Percentiles rank a stretch among this genome's conserved stretches.
These are phyloP conservation scores for Enteromius thamalakanensis DNA, from an alignment of 2,797 vertebrate genomes.

Conservation along the genomic window DNA sequence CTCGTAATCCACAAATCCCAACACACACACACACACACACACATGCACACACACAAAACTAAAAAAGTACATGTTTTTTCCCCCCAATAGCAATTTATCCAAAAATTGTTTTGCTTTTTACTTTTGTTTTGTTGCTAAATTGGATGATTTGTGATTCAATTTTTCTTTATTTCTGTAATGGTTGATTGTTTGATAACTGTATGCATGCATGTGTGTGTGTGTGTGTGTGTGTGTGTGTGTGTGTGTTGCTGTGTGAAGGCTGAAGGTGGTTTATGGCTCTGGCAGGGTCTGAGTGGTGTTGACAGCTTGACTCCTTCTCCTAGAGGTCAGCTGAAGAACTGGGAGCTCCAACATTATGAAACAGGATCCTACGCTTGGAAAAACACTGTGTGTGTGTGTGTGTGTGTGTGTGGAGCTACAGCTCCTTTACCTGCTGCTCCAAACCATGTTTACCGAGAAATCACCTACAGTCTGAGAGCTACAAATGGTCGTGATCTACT, in stretches of 20 bases:
- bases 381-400: no score
- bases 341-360: slow-evolving; percentile 52
- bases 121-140: no score
- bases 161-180: no score
- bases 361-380: slow-evolving; percentile 44
- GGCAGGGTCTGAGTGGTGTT: slow-evolving; percentile 70
- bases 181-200: no score
- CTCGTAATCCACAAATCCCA: no score
- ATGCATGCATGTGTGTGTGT: no score
- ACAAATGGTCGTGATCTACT: background rate
- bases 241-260: slow-evolving; percentile 56
- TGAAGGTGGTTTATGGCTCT: slow-evolving; percentile 79
- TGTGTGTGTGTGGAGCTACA: slow-evolving; percentile 40
- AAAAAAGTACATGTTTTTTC: no score
- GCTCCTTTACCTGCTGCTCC: slow-evolving; percentile 7
- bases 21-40: no score
- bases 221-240: background rate
- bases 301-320: slow-evolving; percentile 72
- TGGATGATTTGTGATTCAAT: no score
- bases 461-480: background rate
- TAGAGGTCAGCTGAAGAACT: slow-evolving; percentile 72
- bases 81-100: no score
- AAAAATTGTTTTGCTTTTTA: no score
- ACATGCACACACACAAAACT: no score
- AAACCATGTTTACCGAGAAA: background rate